Percentiles rank a stretch among this genome's conserved stretches.
Conservation (phyloP, 2,797 vertebrate genomes). For the Eptatretus atami region DNA sequence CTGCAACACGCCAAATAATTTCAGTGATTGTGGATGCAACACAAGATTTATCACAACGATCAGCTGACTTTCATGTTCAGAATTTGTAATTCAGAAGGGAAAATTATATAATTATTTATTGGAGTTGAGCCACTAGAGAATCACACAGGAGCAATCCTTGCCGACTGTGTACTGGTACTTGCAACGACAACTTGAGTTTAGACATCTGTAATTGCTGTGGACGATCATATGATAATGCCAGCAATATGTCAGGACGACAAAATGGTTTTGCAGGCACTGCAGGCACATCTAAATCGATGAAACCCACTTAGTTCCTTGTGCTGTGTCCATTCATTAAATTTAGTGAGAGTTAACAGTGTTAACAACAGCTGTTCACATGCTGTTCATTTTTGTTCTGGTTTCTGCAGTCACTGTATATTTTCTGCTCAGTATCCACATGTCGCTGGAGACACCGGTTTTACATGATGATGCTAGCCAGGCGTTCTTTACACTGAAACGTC, state of each 20-base stretch:
- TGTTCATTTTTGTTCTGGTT: slow-evolving; percentile 1
- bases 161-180: too few relatives aligned
- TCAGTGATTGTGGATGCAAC: too few relatives aligned
- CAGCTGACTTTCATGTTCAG: too few relatives aligned
- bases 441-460: background rate
- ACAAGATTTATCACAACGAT: too few relatives aligned
- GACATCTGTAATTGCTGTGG: background rate
- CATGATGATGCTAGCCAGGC: background rate
- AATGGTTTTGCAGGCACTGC: background rate
- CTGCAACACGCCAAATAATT: background rate
- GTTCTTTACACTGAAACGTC: background rate
- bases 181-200: background rate
- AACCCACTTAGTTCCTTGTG: slow-evolving; percentile 6
- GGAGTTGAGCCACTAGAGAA: too few relatives aligned
- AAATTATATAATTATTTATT: too few relatives aligned
- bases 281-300: slow-evolving; percentile 8
- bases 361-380: slow-evolving; percentile 4
- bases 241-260: background rate
- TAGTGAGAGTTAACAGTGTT: slow-evolving; percentile 4
- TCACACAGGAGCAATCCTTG: too few relatives aligned
- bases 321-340: slow-evolving; percentile 4
- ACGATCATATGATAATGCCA: slow-evolving; percentile 1
- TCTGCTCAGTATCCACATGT: slow-evolving; percentile 2
- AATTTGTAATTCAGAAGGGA: too few relatives aligned
- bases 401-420: background rate